phyloP scores from a whole-genome alignment of 2,888 invertebrate genomes.

The Lasioglossum leucozonium region DNA sequence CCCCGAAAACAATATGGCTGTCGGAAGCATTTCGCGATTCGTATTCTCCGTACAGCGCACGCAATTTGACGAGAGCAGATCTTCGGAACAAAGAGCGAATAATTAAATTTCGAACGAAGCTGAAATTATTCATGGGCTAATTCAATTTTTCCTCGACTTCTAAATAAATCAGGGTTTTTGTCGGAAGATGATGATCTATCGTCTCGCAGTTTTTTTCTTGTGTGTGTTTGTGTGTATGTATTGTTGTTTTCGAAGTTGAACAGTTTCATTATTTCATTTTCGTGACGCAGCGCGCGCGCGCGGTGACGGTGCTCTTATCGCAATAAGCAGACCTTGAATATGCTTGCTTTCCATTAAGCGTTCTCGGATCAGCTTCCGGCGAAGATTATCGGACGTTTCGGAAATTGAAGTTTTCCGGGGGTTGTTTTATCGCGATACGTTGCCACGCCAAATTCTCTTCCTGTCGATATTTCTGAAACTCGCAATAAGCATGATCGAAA shows the following conservation, averaged over 20 bases:
- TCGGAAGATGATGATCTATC: neutral
- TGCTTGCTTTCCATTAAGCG: neutral
- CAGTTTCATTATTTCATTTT: neutral
- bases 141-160: neutral
- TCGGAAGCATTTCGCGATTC: neutral
- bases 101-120: neutral
- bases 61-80: conserved; percentile 1
- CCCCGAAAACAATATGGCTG: neutral
- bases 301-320: neutral
- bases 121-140: neutral
- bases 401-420: conserved; percentile 14
- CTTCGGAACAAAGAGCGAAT: neutral
- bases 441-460: conserved; percentile 13
- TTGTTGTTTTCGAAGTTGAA: neutral
- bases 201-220: no score
- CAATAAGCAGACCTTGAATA: neutral
- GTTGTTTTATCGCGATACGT: conserved; percentile 3
- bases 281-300: neutral
- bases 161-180: neutral
- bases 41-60: neutral
- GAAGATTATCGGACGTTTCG: conserved; percentile 25
- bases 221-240: neutral
- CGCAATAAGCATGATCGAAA: neutral
- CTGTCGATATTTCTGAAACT: neutral
- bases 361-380: conserved; percentile 10